Base-by-base conservation (phyloP, 2,797 vertebrate species). In the Brotula barbata region DNA sequence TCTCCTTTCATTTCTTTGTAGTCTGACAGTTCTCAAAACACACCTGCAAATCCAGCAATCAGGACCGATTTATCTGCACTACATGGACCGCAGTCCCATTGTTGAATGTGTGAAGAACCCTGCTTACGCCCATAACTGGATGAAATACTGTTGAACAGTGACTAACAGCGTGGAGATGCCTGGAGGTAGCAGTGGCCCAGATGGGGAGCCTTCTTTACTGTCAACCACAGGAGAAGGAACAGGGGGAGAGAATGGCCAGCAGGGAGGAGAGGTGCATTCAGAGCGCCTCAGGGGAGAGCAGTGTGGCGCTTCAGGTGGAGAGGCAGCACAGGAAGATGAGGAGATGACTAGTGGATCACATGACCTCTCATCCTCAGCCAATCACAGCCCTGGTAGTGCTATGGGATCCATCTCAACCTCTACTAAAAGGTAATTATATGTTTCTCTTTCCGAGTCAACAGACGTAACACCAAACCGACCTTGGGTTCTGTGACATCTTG, bases 271-370 rank as follows among this genome's bases (percentile, higher is more conserved):
- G 8, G 22, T 1, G 2, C 57, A 49, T n/a, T 55, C 43, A 1
- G 49, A 63, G 23, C 13, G 0, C 36, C 60, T 72, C 2, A 5
- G 50, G 13, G 60, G 65, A 19, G 81, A 86, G 46, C 79, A 81
- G 44, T 81, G 57, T 1, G 31, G 58, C 19, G 56, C 36, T 28
- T 82, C 61, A 12, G 70, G 68, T 19, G 80, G 60, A 31, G 87
- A 86, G 23, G 77, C 64, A 34, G 83, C 68, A 0, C 89, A 78
- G 44, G 88, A 92, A 36, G 87, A 92, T 8, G 81, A 89, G 64
- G 89, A 91, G 47, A 89, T 90, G 88, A 85, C 77, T 0, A 81
- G 80, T 0, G 62, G 71, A 20, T 86, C 89, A 22, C 79, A 80
- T 17, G 81, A 84, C 53, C 82, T 82, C 48, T 86, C 77, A 0